Base-by-base conservation (phyloP, 2,113 vertebrate genomes). In the Falco punctatus region DNA sequence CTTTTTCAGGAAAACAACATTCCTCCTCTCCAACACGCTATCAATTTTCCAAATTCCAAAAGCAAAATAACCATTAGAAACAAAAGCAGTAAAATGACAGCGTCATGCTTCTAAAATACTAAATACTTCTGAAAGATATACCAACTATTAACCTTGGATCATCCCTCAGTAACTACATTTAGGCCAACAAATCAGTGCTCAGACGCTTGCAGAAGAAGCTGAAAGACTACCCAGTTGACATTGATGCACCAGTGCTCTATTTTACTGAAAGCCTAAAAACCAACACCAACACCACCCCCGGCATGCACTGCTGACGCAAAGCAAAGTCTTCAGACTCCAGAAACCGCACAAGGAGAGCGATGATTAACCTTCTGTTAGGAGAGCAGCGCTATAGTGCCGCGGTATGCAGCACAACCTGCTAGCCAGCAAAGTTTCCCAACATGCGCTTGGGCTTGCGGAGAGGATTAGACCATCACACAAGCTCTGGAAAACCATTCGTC, bases 1-100 rank as follows among this genome's bases (percentile, higher is more conserved):
- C 14, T 65, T 91, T 86, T 87, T 35, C 1, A 26, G 72, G 77
- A 85, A 58, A 66, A 20, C 26, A 80, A 54, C 40, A 71, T 59
- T 74, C 42, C 59, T 86, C 28, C 75, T 81, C 89, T 86, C 51
- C 71, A 91, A 48, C n/a, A 83, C 12, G 33, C 30, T 40, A 82
- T 58, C 46, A 48, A 90, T 92, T 92, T 72, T 88, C 86, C 51
- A 65, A 93, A 86, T 84, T 74, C 58, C 73, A 83, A 90, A 80
- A 91, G 46, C 87, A 94, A 82, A 61, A 38, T 32, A 82, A 65
- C 40, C 44, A 44, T 62, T 90, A 90, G 58, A 83, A 92, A 70
- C 69, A 87, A 95, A 85, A 9, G 5, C 13, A 86, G 74, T 62
- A 55, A 95, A 77, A 95, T 64, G 52, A 80, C 10, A 88, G 78